Conservation (phyloP, 2,113 vertebrate genomes). For the Choloepus hoffmanni region DNA sequence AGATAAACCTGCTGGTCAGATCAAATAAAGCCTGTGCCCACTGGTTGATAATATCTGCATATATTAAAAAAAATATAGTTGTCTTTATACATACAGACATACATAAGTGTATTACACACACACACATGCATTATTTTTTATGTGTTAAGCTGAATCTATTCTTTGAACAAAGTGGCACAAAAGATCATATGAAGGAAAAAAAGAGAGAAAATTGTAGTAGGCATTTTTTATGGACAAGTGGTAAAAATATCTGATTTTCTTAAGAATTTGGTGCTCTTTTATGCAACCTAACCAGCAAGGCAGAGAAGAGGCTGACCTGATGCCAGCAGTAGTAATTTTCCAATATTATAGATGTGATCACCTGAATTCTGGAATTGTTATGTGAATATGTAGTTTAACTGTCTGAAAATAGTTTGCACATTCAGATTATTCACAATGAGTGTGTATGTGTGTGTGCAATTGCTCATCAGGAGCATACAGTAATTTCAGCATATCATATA, state of each 20-base stretch:
- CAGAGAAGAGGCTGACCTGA: not conserved
- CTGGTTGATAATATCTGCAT: not conserved
- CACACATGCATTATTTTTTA: not conserved
- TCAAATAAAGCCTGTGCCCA: not conserved
- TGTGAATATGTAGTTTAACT: not conserved
- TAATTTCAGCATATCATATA: not conserved
- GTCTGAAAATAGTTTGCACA: not conserved
- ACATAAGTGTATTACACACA: not conserved
- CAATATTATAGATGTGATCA: not conserved
- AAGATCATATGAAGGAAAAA: not conserved
- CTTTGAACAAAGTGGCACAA: not conserved
- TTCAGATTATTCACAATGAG: not conserved
- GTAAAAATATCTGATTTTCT: not conserved
- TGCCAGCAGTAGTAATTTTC: not conserved
- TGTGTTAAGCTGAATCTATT: not conserved
- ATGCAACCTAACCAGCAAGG: not conserved
- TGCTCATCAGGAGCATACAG: not conserved
- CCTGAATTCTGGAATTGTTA: not conserved
- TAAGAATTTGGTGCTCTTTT: not conserved
- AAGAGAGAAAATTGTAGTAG: not conserved
- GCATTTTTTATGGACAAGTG: not conserved
- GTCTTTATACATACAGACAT: no score
- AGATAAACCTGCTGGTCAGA: not conserved
- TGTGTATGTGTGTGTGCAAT: no score
- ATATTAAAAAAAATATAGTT: not conserved